These are phyloP conservation scores for Hestina assimilis DNA, from an alignment of 1,140 invertebrate genomes.

Conservation along the genomic window DNA sequence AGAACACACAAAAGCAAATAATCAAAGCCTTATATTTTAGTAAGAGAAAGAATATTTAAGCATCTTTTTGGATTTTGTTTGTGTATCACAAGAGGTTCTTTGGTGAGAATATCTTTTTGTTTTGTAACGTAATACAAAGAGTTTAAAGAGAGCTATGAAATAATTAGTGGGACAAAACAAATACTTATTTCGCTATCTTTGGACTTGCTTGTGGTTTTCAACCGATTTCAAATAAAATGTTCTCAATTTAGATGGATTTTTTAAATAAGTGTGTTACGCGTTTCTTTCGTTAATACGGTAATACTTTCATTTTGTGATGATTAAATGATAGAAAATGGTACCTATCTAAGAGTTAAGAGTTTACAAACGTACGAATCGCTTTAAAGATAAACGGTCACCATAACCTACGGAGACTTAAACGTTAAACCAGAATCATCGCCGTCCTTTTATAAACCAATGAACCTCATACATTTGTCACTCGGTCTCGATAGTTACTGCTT, in stretches of 20 bases:
- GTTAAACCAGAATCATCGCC: too few species aligned
- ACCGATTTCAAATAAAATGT: background rate
- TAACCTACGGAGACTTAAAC: too few species aligned
- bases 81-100: slow-evolving; percentile 29
- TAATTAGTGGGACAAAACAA: slow-evolving; percentile 25
- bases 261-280: too few species aligned
- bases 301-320: too few species aligned
- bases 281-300: too few species aligned
- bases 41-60: slow-evolving; percentile 29
- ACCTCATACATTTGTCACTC: too few species aligned
- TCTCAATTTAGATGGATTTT: background rate
- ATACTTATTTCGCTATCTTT: slow-evolving; percentile 12
- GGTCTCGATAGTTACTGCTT: too few species aligned
- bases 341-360: too few species aligned
- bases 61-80: slow-evolving; percentile 31
- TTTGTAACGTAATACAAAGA: slow-evolving; percentile 19
- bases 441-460: too few species aligned
- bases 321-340: too few species aligned
- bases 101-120: slow-evolving; percentile 23
- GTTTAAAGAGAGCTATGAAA: slow-evolving; percentile 24
- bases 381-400: too few species aligned
- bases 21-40: slow-evolving; percentile 23
- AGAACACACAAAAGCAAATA: slow-evolving; percentile 24
- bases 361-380: too few species aligned
- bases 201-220: background rate